phyloP scores from a whole-genome alignment of 2,888 invertebrate genomes.

The Panorpa germanica region DNA sequence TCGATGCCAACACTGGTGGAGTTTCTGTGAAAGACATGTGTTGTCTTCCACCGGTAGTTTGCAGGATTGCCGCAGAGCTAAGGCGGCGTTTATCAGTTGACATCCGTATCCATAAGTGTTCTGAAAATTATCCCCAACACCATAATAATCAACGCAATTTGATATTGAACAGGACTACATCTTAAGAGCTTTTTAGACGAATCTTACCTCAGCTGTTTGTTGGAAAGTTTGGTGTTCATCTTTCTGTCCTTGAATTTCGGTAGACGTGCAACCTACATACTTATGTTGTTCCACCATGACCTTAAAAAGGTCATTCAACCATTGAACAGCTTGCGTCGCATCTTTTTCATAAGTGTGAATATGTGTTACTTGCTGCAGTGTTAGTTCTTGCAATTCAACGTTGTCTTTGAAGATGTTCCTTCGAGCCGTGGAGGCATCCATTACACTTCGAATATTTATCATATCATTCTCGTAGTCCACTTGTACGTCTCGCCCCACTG shows the following conservation, averaged over 20 bases:
- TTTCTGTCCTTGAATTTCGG: constrained; percentile 55
- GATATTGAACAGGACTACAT: constrained; percentile 1
- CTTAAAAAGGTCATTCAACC: constrained; percentile 56
- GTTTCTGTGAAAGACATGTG: constrained; percentile 29
- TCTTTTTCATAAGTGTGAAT: constrained; percentile 60
- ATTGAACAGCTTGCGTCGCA: constrained; percentile 51
- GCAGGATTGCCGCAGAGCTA: constrained; percentile 52
- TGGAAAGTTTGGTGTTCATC: constrained; percentile 57
- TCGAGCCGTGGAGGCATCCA: constrained; percentile 47
- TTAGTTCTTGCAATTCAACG: constrained; percentile 54
- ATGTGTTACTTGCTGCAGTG: constrained; percentile 58
- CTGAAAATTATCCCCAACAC: constrained; percentile 24
- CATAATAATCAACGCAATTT: constrained; percentile 7
- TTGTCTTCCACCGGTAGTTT: constrained; percentile 39
- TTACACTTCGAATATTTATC: constrained; percentile 46
- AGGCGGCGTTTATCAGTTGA: constrained; percentile 54
- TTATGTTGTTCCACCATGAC: constrained; percentile 48
- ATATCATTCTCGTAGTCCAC: constrained; percentile 55
- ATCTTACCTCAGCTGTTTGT: constrained; percentile 57
- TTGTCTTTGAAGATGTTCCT: constrained; percentile 55
- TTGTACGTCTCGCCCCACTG: constrained; percentile 46
- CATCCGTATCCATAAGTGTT: constrained; percentile 67
- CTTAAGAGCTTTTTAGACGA: constrained; percentile 1
- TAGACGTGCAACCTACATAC: constrained; percentile 51
- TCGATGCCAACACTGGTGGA: constrained; percentile 48